These are phyloP conservation scores for Octodon degus DNA, from an alignment of 2,113 vertebrate species.

Conservation along the genomic window DNA sequence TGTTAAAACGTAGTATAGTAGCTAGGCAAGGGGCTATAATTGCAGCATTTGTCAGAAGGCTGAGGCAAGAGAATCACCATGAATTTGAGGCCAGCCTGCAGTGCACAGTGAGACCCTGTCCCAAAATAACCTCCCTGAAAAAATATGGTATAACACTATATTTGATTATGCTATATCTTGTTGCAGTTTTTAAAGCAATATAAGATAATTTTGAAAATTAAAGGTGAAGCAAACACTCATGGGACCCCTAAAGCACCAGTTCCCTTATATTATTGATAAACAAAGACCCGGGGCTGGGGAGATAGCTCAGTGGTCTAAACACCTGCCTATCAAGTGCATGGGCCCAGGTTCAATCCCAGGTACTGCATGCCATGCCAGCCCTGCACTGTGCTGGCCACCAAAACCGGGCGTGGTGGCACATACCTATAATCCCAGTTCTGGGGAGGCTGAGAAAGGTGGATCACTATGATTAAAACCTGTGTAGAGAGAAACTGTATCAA, in stretches of 20 bases:
- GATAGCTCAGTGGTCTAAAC: too few species aligned
- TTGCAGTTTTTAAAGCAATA: background rate
- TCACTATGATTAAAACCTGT: too few species aligned
- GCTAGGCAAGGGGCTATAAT: background rate
- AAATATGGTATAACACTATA: background rate
- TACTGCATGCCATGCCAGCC: too few species aligned
- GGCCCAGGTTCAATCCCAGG: too few species aligned
- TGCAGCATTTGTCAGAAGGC: background rate
- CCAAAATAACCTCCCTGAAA: background rate
- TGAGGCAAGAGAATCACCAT: background rate
- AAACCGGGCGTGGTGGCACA: too few species aligned
- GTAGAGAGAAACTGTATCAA: too few species aligned
- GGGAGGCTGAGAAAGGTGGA: too few species aligned
- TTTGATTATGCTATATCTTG: background rate
- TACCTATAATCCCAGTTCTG: too few species aligned
- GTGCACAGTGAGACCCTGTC: too few species aligned
- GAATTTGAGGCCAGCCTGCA: too few species aligned
- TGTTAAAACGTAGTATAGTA: background rate
- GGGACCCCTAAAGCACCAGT: background rate
- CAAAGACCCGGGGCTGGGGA: background rate
- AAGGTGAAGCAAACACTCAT: background rate
- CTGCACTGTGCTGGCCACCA: too few species aligned
- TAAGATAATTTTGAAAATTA: slow-evolving; percentile 38
- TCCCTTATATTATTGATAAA: background rate
- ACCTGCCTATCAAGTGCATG: too few species aligned